Conservation (phyloP, 2,888 invertebrate species). For the Thecocarcelia acutangulata region DNA sequence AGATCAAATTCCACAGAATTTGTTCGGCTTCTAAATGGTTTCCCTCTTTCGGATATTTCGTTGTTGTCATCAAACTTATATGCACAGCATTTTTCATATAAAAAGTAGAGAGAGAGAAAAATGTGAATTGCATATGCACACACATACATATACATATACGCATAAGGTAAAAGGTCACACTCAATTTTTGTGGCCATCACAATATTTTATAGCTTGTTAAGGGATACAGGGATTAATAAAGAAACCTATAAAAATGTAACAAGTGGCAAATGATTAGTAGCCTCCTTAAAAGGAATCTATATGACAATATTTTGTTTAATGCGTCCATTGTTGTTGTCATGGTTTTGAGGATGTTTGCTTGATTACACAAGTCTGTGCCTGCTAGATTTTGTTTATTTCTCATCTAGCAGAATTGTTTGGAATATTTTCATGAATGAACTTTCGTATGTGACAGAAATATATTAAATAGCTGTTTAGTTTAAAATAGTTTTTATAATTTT, state of each 20-base stretch:
- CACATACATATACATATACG: no score
- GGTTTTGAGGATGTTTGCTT: slow-evolving; percentile 62
- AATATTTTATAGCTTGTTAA: slow-evolving; percentile 26
- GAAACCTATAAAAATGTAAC: slow-evolving; percentile 13
- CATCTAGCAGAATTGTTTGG: background rate
- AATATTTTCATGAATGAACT: slow-evolving; percentile 57
- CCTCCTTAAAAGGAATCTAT: slow-evolving; percentile 36
- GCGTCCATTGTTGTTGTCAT: slow-evolving; percentile 8
- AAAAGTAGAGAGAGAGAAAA: background rate
- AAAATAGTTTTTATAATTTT: background rate
- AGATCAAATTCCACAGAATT: slow-evolving; percentile 68
- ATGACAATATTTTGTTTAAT: slow-evolving; percentile 48
- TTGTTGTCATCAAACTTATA: slow-evolving; percentile 16
- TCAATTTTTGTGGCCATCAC: slow-evolving; percentile 23
- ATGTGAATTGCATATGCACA: background rate
- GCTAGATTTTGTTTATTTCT: slow-evolving; percentile 49
- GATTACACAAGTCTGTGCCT: slow-evolving; percentile 50
- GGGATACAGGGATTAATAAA: slow-evolving; percentile 15
- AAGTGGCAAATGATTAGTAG: slow-evolving; percentile 68
- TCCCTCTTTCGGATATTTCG: slow-evolving; percentile 46
- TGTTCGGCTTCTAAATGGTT: slow-evolving; percentile 67
- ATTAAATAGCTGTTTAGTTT: slow-evolving; percentile 33
- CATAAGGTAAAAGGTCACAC: slow-evolving; percentile 16
- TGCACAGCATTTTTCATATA: no score
- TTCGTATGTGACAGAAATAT: slow-evolving; percentile 64